phyloP scores from a whole-genome alignment of 1,140 invertebrate species.

The Bombus pascuorum region DNA sequence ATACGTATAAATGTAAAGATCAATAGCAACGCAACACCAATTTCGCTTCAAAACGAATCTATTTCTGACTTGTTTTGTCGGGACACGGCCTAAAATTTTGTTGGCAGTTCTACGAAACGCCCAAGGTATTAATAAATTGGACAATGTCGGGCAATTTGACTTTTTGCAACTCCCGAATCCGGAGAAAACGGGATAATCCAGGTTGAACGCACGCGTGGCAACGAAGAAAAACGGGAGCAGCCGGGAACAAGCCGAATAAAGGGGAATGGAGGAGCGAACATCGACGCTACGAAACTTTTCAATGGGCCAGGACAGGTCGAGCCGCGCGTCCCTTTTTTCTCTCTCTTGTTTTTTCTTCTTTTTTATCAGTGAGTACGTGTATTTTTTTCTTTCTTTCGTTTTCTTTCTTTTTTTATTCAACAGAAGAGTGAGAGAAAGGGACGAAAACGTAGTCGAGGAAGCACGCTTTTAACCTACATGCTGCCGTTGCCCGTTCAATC shows the following conservation, averaged over 20 bases:
- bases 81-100: background rate
- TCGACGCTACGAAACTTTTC: constrained; percentile 36
- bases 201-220: constrained; percentile 4
- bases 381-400: background rate
- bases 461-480: constrained; percentile 9
- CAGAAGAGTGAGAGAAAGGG: too few species aligned
- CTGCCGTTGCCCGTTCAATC: constrained; percentile 19
- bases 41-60: background rate
- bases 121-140: background rate
- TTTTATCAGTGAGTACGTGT: background rate
- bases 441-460: background rate
- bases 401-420: too few species aligned
- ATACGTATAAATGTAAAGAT: background rate
- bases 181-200: constrained; percentile 15
- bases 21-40: too few species aligned
- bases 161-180: background rate
- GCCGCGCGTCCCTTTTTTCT: constrained; percentile 21
- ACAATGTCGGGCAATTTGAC: background rate
- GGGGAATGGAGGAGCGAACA: constrained; percentile 7
- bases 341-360: constrained; percentile 31
- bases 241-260: background rate
- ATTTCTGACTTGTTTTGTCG: background rate
- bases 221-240: constrained; percentile 21
- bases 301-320: constrained; percentile 36
- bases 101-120: background rate